Conservation (phyloP, 2,113 vertebrate species). For the Takifugu bimaculatus region DNA sequence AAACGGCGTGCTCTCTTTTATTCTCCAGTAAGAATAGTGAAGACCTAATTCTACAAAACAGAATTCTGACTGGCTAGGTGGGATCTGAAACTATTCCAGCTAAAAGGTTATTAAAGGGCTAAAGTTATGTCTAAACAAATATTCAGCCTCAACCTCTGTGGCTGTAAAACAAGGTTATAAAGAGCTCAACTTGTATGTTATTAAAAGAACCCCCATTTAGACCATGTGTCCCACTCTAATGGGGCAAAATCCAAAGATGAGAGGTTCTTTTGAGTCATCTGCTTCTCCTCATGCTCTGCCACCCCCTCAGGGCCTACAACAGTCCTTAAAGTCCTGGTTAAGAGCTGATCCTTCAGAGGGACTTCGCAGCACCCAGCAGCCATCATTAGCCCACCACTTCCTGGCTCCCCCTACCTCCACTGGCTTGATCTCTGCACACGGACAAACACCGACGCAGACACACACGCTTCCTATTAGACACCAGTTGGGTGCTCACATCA, state of each 20-base stretch:
- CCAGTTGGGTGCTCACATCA: conserved; percentile 52
- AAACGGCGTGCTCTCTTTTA: no score
- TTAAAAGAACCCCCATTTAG: conserved; percentile 38
- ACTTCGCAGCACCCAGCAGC: conserved; percentile 32
- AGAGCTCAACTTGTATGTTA: conserved; percentile 26
- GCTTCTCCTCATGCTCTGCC: conserved; percentile 1
- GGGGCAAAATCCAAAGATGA: conserved; percentile 24
- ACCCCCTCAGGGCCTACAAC: conserved; percentile 23
- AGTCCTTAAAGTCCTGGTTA: conserved; percentile 58
- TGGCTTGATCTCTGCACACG: conserved; percentile 38
- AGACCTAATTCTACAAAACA: no score
- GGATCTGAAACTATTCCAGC: no score
- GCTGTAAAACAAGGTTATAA: conserved; percentile 25
- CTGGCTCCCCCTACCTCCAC: conserved; percentile 42
- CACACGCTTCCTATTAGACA: conserved; percentile 58
- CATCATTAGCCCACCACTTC: conserved; percentile 68
- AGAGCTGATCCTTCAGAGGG: conserved; percentile 45
- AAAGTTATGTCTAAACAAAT: no score
- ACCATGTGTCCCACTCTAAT: conserved; percentile 13
- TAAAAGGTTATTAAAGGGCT: no score
- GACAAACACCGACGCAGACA: conserved; percentile 50
- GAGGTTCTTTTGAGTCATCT: conserved; percentile 39
- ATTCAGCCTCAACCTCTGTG: conserved; percentile 4
- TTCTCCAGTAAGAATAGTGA: no score
- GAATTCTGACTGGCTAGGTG: not conserved